These are phyloP conservation scores for Siniperca scherzeri DNA, from an alignment of 2,797 vertebrate genomes.

Conservation along the genomic window DNA sequence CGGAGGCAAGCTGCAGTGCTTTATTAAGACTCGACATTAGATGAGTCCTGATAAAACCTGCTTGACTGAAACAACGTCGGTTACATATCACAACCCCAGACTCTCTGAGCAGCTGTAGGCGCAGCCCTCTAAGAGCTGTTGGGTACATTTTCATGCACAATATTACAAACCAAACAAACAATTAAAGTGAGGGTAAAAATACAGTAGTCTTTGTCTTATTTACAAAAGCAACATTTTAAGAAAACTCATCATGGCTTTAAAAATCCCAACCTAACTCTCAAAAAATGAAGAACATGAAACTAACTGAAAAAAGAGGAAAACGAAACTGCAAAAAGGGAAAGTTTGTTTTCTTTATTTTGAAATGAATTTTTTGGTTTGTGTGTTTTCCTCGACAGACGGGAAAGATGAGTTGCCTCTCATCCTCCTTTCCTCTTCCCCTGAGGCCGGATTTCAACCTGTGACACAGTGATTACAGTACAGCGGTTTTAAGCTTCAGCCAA, in stretches of 20 bases:
- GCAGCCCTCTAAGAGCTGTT: too few relatives aligned
- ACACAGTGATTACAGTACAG: constrained; percentile 12
- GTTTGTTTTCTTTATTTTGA: too few relatives aligned
- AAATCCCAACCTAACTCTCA: neutral
- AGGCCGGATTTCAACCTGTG: neutral
- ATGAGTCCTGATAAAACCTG: too few relatives aligned
- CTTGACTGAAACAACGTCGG: too few relatives aligned
- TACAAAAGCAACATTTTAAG: neutral
- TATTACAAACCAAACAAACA: neutral
- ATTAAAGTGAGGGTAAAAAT: neutral
- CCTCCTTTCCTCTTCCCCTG: neutral
- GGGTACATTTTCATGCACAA: neutral
- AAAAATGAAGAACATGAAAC: too few relatives aligned
- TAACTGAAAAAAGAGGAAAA: neutral
- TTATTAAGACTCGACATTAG: too few relatives aligned
- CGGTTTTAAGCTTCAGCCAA: constrained; percentile 6
- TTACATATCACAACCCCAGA: too few relatives aligned
- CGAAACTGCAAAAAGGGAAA: too few relatives aligned
- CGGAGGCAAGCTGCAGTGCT: too few relatives aligned
- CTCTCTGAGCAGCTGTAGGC: too few relatives aligned
- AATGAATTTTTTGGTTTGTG: too few relatives aligned
- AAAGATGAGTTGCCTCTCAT: neutral
- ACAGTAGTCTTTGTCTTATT: neutral
- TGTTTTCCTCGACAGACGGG: neutral
- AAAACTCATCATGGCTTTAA: neutral